Evolutionary conservation across 2,888 invertebrate species (phyloP), one percentile per base, ranked within the genome.

Genomic region (Seira sanloemensis): DNA sequence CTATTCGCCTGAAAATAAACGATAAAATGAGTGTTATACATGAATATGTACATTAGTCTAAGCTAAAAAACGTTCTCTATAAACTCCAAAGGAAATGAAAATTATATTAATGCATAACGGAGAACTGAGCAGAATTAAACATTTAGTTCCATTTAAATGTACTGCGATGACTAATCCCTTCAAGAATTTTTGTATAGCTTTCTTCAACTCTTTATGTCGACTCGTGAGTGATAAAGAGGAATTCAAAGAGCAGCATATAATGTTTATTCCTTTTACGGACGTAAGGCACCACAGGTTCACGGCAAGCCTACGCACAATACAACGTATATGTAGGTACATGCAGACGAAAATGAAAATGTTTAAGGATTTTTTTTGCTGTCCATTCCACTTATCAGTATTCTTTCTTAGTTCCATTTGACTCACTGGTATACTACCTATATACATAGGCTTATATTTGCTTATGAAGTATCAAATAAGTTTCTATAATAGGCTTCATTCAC

Each of bases 1-100:
- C 77, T 66, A 82, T 82, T 71, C 62, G 71, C 71, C 71, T 76
- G 71, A 68, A 79, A 80, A 50, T 80, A 75, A n/a, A 74, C 71
- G 69, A 76, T 71, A 76, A 71, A 27, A 26, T 46, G 19, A 21
- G 54, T n/a, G n/a, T n/a, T n/a, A n/a, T n/a, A n/a, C n/a, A n/a
- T n/a, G n/a, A n/a, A n/a, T n/a, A n/a, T n/a, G n/a, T n/a, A n/a
- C n/a, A n/a, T n/a, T n/a, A n/a, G n/a, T n/a, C n/a, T n/a, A n/a
- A n/a, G n/a, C 67, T 68, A 74, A 27, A 65, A 82, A 82, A 82
- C 76, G 75, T 75, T 81, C 75, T 76, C 75, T n/a, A n/a, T n/a
- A n/a, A n/a, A n/a, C 50, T 50, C 2, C 5, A 50, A 50, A n/a
- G 16, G 50, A 50, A 12, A 37, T 37, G 5, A 37, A 37, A 37